Conservation (phyloP, 2,888 invertebrate genomes). For the Drosophila neutralis region DNA sequence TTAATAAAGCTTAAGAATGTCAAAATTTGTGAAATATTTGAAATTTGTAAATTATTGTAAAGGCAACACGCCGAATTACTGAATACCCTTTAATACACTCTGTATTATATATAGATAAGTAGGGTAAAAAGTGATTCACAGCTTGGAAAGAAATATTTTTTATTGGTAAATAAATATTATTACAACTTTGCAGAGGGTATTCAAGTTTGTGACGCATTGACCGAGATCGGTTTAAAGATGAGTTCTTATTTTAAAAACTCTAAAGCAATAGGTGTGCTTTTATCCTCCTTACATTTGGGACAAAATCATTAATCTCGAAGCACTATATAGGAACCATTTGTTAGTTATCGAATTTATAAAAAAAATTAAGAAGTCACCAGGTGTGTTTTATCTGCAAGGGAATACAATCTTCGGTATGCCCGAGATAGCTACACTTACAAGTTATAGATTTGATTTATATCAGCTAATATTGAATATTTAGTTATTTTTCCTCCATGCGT, state of each 20-base stretch:
- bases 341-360: neutral
- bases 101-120: neutral
- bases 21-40: neutral
- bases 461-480: neutral
- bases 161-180: too few relatives aligned
- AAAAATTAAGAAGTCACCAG: neutral
- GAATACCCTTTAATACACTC: neutral
- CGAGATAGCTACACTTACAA: neutral
- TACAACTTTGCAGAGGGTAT: too few relatives aligned
- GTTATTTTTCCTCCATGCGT: neutral
- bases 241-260: neutral
- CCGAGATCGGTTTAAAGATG: neutral
- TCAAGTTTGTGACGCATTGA: too few relatives aligned
- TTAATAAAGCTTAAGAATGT: slow-evolving; percentile 1
- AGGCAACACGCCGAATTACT: neutral
- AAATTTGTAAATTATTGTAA: neutral
- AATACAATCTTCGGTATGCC: neutral
- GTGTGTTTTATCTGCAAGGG: neutral
- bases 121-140: neutral
- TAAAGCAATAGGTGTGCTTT: neutral
- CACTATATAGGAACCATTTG: too few relatives aligned
- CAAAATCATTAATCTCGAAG: too few relatives aligned
- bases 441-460: neutral
- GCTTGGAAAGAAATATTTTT: too few relatives aligned
- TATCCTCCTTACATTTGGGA: too few relatives aligned